Percentiles rank a stretch among this genome's conserved stretches.
Evolutionary conservation across 2,888 invertebrate species (phyloP).

Genomic region (Oithona nana): DNA sequence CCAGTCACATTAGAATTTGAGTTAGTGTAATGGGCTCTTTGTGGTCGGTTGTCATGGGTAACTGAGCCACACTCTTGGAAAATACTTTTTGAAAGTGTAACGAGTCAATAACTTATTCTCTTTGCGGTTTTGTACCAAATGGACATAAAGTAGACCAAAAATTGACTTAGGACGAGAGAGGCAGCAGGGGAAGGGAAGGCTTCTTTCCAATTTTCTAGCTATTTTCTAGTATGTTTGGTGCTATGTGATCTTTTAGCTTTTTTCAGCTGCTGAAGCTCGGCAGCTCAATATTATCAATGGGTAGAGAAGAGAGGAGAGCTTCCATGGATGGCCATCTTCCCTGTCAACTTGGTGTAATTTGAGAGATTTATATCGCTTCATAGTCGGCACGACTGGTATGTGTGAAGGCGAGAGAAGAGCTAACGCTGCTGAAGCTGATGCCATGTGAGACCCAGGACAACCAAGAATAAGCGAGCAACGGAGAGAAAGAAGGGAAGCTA

Average conservation of each 20-base stretch:
- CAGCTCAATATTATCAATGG: background rate
- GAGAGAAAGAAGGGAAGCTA: background rate
- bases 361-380: conserved; percentile 9
- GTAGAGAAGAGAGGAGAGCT: background rate
- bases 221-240: background rate
- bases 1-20: too few species aligned
- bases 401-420: too few species aligned
- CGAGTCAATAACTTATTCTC: too few species aligned
- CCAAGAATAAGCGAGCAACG: background rate
- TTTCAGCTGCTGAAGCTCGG: too few species aligned
- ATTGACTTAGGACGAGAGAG: too few species aligned
- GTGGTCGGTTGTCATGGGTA: background rate
- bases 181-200: too few species aligned
- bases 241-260: background rate
- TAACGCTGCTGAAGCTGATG: background rate
- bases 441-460: background rate
- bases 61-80: background rate
- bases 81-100: too few species aligned
- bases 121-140: too few species aligned
- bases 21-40: too few species aligned
- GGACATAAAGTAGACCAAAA: too few species aligned
- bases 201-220: too few species aligned
- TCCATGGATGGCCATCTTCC: conserved; percentile 1
- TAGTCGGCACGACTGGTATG: background rate
- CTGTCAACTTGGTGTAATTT: conserved; percentile 8